Evolutionary conservation across 1,140 invertebrate genomes (phyloP).

Genomic region (Aphis craccivora): DNA sequence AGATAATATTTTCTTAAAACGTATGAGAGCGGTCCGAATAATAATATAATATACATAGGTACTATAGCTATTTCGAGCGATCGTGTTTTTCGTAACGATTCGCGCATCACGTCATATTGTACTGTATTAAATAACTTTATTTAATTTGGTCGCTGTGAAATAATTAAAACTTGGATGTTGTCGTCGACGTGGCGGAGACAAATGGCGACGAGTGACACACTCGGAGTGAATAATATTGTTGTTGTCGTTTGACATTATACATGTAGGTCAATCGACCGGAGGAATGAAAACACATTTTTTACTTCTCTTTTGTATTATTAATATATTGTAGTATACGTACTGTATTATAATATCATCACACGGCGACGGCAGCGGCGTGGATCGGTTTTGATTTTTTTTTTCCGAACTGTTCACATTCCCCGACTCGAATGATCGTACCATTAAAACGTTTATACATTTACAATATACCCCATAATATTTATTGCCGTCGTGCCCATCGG

Average conservation of each 20-base stretch:
- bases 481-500: not conserved
- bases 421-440: not conserved
- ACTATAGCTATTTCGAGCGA: not conserved
- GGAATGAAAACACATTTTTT: slow-evolving; percentile 11
- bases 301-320: not conserved
- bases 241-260: not conserved
- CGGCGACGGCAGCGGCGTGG: not conserved
- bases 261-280: slow-evolving; percentile 7
- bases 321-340: not conserved
- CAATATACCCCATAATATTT: not conserved
- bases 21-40: not conserved
- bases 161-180: not conserved
- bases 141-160: not conserved
- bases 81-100: not conserved
- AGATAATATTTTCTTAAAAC: not conserved
- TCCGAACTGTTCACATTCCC: not conserved
- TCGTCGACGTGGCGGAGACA: not conserved
- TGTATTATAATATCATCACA: not conserved
- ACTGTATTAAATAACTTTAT: not conserved
- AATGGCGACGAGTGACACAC: not conserved
- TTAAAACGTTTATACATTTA: slow-evolving; percentile 14
- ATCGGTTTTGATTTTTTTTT: not conserved
- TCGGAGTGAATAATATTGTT: not conserved
- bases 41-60: not conserved
- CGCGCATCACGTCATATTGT: not conserved